Base-by-base conservation (phyloP, 2,113 vertebrate genomes). In the Megaleporinus macrocephalus region DNA sequence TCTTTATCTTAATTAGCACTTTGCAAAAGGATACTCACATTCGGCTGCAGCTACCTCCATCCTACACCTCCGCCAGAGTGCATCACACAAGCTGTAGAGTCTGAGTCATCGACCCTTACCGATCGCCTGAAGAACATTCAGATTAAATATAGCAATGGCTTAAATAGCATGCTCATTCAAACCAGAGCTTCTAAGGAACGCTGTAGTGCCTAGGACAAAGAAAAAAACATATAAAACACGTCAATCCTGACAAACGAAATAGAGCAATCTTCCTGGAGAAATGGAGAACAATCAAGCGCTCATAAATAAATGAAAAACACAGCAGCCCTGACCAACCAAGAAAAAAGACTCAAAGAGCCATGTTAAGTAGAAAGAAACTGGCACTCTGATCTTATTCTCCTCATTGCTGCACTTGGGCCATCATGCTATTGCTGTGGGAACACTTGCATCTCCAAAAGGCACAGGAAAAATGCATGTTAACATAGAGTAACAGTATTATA, bases 1-100 rank as follows among this genome's bases (percentile, higher is more conserved):
- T 78, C 84, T 89, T 87, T 81, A 89, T 86, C 82, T 76, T 80
- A 79, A 83, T 86, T 80, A 73, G 70, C 62, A 75, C 70, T 14
- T 83, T 76, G 36, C 77, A 73, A 82, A 44, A 53, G 41, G 77
- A 79, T 47, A 55, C 53, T 47, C 73, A 87, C 59, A 5, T 65
- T 20, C 26, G 44, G 47, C 26, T 9, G 65, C 24, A 49, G 53
- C 63, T 77, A 65, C 62, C 20, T 26, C 49, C 61, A 26, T 36
- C n/a, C 61, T 27, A 33, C n/a, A 83, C 51, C 26, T 14, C 70
- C 47, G n/a, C 44, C 22, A 41, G 27, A 59, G 33, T 24, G 16
- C n/a, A 33, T 47, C 36, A 68, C 51, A 53, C 47, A 29, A 24
- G 15, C 22, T 62, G 3, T 47, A 0, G 27, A 27, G 13, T 65